Evolutionary conservation across 2,797 vertebrate species (phyloP).

Genomic region (Pseudocheirus occidentalis): DNA sequence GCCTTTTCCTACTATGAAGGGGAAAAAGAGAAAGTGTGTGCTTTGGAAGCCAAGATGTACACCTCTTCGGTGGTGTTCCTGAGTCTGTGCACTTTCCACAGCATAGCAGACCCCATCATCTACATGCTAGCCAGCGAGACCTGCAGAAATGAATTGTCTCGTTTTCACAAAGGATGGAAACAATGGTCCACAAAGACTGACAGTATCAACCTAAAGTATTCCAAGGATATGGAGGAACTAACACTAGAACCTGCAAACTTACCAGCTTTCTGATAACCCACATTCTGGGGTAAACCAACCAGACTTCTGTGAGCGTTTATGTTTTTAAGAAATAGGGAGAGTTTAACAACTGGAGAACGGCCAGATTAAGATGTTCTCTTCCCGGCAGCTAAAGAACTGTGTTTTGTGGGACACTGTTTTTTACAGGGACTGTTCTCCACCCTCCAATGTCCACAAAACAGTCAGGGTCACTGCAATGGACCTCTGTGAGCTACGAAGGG

Average conservation of each 20-base stretch:
- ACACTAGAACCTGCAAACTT: not conserved
- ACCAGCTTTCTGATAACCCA: fast-evolving
- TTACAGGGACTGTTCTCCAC: not conserved
- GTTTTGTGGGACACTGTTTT: not conserved
- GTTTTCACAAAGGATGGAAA: conserved; percentile 73
- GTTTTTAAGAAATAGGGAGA: not conserved
- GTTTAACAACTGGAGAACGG: not conserved
- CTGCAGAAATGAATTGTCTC: conserved; percentile 85
- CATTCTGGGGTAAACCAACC: fast-evolving
- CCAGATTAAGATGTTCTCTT: not conserved
- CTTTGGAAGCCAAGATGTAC: conserved; percentile 86
- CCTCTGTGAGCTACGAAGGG: not conserved
- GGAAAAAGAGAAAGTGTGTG: fast-evolving
- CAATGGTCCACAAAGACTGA: conserved; percentile 62
- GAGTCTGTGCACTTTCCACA: conserved; percentile 90
- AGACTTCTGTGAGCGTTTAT: fast-evolving
- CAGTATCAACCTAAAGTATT: conserved; percentile 64
- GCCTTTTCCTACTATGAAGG: conserved; percentile 78
- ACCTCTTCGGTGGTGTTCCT: conserved; percentile 86
- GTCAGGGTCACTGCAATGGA: not conserved
- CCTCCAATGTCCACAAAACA: not conserved
- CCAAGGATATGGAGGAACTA: conserved; percentile 72
- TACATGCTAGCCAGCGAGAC: conserved; percentile 90
- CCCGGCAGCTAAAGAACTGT: not conserved
- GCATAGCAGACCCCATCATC: conserved; percentile 91